These are phyloP conservation scores for Manduca sexta DNA, from an alignment of 1,140 invertebrate species.

Conservation along the genomic window DNA sequence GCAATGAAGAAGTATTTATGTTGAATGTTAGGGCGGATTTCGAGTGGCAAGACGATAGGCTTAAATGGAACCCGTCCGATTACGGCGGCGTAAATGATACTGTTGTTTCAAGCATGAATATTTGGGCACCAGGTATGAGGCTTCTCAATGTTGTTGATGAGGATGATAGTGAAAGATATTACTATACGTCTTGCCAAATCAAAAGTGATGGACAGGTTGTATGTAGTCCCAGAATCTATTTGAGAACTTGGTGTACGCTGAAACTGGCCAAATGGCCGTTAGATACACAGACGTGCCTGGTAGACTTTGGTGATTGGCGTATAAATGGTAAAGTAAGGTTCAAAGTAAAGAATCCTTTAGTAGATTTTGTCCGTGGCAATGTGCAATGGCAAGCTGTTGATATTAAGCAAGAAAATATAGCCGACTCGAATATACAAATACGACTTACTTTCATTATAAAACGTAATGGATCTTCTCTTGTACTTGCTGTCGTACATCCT, in stretches of 20 bases:
- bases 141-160: background rate
- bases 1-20: background rate
- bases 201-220: background rate
- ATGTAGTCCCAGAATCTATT: background rate
- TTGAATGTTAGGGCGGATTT: no score
- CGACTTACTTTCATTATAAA: background rate
- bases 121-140: conserved; percentile 1
- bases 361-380: no score
- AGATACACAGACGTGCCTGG: conserved; percentile 28
- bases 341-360: no score
- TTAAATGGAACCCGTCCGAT: background rate
- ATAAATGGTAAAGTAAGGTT: no score
- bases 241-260: conserved; percentile 12
- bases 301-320: no score
- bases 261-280: conserved; percentile 37
- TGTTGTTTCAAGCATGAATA: conserved; percentile 2
- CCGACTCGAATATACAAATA: background rate
- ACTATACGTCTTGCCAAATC: background rate
- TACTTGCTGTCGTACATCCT: background rate
- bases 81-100: conserved; percentile 3
- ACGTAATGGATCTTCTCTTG: background rate
- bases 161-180: background rate
- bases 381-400: no score
- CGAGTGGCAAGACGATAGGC: background rate
- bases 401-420: no score